These are phyloP conservation scores for Aspiorhynchus laticeps DNA, from an alignment of 2,113 vertebrate species.

Conservation along the genomic window DNA sequence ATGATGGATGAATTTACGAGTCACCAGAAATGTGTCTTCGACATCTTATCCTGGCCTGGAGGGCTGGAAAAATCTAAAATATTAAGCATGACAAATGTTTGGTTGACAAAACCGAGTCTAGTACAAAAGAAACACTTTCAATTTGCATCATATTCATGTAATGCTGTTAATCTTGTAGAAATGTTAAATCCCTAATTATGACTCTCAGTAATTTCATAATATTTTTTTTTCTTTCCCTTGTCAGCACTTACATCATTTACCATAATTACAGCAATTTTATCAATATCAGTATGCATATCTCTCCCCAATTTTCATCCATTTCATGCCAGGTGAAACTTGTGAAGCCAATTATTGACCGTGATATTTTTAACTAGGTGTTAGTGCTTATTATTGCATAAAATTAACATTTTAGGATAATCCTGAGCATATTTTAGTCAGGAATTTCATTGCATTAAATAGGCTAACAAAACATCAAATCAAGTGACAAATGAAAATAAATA, in stretches of 20 bases:
- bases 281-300: constrained; percentile 6
- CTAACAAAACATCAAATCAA: neutral
- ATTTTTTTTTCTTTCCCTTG: neutral
- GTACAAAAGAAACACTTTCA: neutral
- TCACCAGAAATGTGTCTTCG: constrained; percentile 2
- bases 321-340: constrained; percentile 2
- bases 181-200: constrained; percentile 29
- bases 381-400: neutral
- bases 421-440: neutral
- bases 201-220: neutral
- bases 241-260: constrained; percentile 14
- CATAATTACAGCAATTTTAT: neutral
- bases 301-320: neutral
- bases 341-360: neutral
- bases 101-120: neutral
- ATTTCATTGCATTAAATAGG: neutral
- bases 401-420: neutral
- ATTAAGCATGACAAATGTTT: constrained; percentile 13
- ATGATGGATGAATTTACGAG: neutral
- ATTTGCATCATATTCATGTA: neutral
- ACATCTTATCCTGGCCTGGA: neutral
- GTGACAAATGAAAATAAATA: neutral
- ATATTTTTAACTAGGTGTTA: neutral
- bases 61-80: neutral
- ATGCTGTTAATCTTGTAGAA: neutral